phyloP scores from a whole-genome alignment of 2,797 vertebrate genomes.

The Myiotriccus ornatus region DNA sequence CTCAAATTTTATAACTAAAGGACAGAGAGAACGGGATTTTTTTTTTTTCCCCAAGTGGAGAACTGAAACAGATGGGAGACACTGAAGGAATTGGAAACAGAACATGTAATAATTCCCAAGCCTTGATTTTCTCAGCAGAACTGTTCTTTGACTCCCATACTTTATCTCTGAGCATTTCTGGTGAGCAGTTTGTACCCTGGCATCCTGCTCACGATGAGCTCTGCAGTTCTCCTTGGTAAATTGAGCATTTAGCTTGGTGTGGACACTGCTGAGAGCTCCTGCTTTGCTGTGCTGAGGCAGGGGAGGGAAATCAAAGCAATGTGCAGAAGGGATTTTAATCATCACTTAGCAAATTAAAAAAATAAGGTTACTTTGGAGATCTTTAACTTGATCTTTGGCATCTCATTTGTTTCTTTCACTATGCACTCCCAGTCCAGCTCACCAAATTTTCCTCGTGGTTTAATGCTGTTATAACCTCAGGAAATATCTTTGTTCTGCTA shows the following conservation, averaged over 20 bases:
- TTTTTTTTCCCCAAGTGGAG: neutral
- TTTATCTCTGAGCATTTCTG: neutral
- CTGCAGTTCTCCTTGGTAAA: neutral
- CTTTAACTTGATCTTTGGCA: conserved; percentile 7
- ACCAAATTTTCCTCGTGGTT: neutral
- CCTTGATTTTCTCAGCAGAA: neutral
- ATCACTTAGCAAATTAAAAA: conserved; percentile 8
- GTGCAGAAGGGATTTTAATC: conserved; percentile 19
- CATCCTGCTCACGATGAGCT: neutral
- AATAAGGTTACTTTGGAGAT: neutral
- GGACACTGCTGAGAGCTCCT: neutral
- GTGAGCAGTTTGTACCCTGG: neutral
- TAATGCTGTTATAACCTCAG: neutral
- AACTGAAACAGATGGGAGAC: conserved; percentile 50
- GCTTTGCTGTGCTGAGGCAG: neutral
- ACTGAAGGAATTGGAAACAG: conserved; percentile 32
- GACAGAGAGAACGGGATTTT: neutral
- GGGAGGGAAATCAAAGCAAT: neutral
- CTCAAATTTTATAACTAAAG: neutral
- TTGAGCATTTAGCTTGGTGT: neutral
- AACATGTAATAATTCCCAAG: conserved; percentile 32
- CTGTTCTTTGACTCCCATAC: neutral
- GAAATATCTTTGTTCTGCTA: neutral
- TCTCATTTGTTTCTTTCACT: neutral
- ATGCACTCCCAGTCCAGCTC: neutral